Evolutionary conservation across 2,888 invertebrate species (phyloP).

Genomic region (Muschampia plurimacula): DNA sequence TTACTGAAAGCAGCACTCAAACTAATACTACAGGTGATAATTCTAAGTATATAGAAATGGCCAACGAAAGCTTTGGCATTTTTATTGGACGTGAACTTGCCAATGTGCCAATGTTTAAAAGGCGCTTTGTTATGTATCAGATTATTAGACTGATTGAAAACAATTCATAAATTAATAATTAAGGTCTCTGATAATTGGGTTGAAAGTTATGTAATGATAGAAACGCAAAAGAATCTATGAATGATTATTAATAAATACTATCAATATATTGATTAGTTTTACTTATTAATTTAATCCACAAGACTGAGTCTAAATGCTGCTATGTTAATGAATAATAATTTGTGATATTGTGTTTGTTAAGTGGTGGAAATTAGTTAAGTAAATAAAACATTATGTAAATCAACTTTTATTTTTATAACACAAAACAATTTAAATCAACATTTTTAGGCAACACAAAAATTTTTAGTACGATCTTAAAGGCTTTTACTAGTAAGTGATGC

Average conservation of each 20-base stretch:
- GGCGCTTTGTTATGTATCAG: slow-evolving; percentile 38
- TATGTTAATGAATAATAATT: slow-evolving; percentile 34
- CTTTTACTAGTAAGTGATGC: neutral
- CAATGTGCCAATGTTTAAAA: slow-evolving; percentile 38
- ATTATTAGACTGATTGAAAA: slow-evolving; percentile 40
- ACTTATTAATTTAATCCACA: slow-evolving; percentile 32
- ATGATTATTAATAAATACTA: slow-evolving; percentile 33
- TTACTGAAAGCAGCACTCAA: slow-evolving; percentile 41
- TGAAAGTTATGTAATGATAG: slow-evolving; percentile 31
- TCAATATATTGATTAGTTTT: slow-evolving; percentile 31
- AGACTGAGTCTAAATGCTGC: slow-evolving; percentile 35
- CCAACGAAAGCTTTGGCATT: slow-evolving; percentile 37
- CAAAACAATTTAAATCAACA: slow-evolving; percentile 20
- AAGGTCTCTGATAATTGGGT: slow-evolving; percentile 32
- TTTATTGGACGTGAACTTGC: slow-evolving; percentile 37
- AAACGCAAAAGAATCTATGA: slow-evolving; percentile 31
- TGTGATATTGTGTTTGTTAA: slow-evolving; percentile 35
- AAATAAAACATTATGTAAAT: slow-evolving; percentile 35
- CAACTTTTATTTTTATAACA: slow-evolving; percentile 30
- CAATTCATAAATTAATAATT: slow-evolving; percentile 29
- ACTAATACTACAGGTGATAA: slow-evolving; percentile 36
- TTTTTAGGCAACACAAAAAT: slow-evolving; percentile 22
- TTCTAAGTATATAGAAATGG: slow-evolving; percentile 34
- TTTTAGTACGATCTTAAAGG: neutral
- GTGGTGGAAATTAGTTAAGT: slow-evolving; percentile 33